phyloP scores from a whole-genome alignment of 2,797 vertebrate species.

The Calcarius lapponicus region DNA sequence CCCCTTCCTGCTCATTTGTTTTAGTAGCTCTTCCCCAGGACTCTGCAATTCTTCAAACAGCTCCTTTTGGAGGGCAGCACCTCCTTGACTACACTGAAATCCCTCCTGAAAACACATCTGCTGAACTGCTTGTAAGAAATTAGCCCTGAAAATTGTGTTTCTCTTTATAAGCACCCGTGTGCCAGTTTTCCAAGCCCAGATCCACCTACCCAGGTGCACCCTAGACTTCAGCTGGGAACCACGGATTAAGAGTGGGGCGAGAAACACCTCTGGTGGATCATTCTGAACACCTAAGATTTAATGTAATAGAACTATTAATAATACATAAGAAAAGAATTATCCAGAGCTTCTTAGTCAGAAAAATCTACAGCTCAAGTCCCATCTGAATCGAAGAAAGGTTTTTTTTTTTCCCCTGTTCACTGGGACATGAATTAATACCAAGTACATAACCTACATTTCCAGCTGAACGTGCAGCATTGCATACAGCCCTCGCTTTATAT shows the following conservation, averaged over 20 bases:
- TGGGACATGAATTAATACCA: constrained; percentile 57
- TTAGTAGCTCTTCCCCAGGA: constrained; percentile 13
- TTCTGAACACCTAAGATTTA: constrained; percentile 60
- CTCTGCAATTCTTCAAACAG: not conserved
- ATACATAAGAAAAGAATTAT: constrained; percentile 66
- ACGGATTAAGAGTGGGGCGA: not conserved
- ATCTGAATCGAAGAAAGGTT: not conserved
- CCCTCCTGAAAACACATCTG: constrained; percentile 49
- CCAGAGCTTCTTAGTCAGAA: constrained; percentile 58
- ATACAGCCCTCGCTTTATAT: not conserved
- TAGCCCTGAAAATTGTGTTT: constrained; percentile 8
- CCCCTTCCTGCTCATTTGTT: not conserved
- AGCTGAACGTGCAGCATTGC: constrained; percentile 20
- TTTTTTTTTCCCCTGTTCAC: not conserved
- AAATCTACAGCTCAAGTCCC: constrained; percentile 60
- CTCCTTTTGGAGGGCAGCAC: constrained; percentile 34
- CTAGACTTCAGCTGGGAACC: not conserved
- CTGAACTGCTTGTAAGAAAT: constrained; percentile 18
- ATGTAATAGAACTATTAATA: constrained; percentile 71
- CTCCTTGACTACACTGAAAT: constrained; percentile 25
- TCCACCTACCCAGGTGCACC: constrained; percentile 38
- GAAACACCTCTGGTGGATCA: constrained; percentile 30
- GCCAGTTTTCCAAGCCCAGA: not conserved
- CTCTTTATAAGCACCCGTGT: not conserved
- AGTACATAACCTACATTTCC: constrained; percentile 65